phyloP scores from a whole-genome alignment of 2,797 vertebrate genomes.

The Myotis planiceps region DNA sequence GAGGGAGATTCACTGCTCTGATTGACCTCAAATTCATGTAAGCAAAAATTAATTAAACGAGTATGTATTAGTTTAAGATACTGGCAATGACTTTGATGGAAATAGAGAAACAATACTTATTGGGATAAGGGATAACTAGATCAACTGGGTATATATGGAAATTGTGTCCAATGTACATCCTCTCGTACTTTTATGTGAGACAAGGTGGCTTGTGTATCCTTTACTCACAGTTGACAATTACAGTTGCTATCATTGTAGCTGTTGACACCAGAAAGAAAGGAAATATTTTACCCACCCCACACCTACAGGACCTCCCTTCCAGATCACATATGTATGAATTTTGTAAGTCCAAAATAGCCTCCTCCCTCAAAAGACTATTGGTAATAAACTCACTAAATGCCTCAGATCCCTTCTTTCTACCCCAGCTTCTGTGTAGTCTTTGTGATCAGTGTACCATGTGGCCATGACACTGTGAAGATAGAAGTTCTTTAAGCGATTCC shows the following conservation, averaged over 20 bases:
- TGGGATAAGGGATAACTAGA: neutral
- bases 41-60: neutral
- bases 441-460: neutral
- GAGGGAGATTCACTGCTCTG: neutral
- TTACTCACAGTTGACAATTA: neutral
- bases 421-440: neutral
- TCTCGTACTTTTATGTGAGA: neutral
- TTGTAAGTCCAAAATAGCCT: neutral
- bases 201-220: neutral
- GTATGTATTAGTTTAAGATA: neutral
- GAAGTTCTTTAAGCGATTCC: neutral
- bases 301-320: neutral
- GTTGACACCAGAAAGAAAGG: neutral
- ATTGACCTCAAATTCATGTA: neutral
- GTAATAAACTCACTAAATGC: neutral
- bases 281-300: neutral
- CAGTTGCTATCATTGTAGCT: neutral
- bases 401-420: neutral
- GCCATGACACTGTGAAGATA: too few relatives aligned
- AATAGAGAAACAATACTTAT: neutral
- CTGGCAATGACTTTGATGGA: neutral
- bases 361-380: neutral
- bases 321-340: neutral
- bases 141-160: neutral
- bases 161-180: neutral